Percentiles rank a stretch among this genome's conserved stretches.
Conservation (phyloP, 2,113 vertebrate species). For the Mionectes macconnelli region DNA sequence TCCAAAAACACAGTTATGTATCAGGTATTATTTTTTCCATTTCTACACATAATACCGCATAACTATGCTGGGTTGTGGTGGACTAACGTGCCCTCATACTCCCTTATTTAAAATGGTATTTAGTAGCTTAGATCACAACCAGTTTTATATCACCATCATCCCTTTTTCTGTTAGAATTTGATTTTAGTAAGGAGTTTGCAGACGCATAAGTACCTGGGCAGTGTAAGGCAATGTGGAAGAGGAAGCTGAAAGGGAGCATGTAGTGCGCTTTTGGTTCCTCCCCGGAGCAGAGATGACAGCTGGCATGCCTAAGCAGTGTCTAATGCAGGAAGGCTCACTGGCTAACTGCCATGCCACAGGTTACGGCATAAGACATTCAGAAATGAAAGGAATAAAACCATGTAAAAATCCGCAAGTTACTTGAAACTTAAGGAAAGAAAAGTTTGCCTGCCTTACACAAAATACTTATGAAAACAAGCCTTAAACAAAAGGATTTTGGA, state of each 20-base stretch:
- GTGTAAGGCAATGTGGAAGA: not conserved
- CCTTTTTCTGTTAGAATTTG: not conserved
- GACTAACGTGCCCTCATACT: not conserved
- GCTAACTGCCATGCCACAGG: not conserved
- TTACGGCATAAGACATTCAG: not conserved
- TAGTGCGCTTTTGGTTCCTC: not conserved
- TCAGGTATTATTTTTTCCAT: not conserved
- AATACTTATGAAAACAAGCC: constrained; percentile 10
- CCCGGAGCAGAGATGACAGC: not conserved
- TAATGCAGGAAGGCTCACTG: not conserved
- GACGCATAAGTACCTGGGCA: not conserved
- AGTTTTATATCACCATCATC: not conserved
- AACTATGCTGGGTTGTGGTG: not conserved
- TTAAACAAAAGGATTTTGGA: constrained; percentile 25
- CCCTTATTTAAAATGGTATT: not conserved
- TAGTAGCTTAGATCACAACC: not conserved
- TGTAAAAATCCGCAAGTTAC: not conserved
- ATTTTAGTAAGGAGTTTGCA: not conserved
- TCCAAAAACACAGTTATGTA: not conserved
- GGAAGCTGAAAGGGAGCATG: not conserved
- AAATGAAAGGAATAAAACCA: constrained; percentile 9
- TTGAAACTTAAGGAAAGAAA: constrained; percentile 37
- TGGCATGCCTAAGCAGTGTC: not conserved
- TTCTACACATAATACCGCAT: not conserved
- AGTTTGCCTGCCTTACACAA: constrained; percentile 13